Evolutionary conservation across 2,113 vertebrate genomes (phyloP).

Genomic region (Pundamilia nyererei): DNA sequence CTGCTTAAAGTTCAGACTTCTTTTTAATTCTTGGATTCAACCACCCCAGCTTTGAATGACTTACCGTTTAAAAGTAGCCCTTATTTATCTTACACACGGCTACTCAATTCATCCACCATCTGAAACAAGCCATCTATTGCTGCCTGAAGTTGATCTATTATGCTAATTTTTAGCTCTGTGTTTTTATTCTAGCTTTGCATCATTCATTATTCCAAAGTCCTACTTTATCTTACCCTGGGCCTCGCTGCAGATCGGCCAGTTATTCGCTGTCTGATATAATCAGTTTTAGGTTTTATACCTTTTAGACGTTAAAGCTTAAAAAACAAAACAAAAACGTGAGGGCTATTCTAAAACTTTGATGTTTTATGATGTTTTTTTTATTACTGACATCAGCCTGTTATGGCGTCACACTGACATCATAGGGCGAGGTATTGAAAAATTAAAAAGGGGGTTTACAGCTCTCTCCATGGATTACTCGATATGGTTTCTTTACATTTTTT

Average conservation of each 20-base stretch:
- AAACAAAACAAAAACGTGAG: not conserved
- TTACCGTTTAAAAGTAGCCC: not conserved
- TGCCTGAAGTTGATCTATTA: not conserved
- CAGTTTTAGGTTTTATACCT: not conserved
- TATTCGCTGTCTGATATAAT: not conserved
- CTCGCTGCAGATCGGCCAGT: not conserved
- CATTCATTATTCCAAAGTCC: not conserved
- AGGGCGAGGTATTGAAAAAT: not conserved
- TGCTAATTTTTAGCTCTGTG: not conserved
- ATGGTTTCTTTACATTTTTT: not conserved
- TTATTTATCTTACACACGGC: not conserved
- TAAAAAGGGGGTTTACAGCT: not conserved
- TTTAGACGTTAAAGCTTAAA: not conserved
- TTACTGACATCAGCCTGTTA: not conserved
- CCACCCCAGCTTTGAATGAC: not conserved
- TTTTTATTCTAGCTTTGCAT: not conserved
- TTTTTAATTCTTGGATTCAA: not conserved
- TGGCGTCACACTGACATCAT: not conserved
- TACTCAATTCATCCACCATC: not conserved
- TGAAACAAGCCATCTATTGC: not conserved
- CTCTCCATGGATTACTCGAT: fast-evolving
- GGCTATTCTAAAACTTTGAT: not conserved
- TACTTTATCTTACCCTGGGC: not conserved
- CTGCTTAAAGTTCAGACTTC: not conserved
- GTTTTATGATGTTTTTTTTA: fast-evolving